phyloP scores from a whole-genome alignment of 2,888 invertebrate species.

The Danaus chrysippus region DNA sequence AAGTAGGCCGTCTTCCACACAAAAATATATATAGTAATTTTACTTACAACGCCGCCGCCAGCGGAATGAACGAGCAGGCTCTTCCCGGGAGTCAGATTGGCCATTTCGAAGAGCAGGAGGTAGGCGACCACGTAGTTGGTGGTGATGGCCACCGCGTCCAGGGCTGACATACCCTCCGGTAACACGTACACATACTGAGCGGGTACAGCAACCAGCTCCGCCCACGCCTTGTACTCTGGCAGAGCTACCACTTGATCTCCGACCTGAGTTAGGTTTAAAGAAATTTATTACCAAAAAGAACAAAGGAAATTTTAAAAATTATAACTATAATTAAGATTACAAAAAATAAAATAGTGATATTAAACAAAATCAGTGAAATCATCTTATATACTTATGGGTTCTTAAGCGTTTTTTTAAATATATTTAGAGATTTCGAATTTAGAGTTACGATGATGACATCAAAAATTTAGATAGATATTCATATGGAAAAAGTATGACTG shows the following conservation, averaged over 20 bases:
- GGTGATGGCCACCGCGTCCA: conserved; percentile 90
- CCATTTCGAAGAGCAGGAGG: conserved; percentile 90
- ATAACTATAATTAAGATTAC: too few relatives aligned
- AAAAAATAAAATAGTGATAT: too few relatives aligned
- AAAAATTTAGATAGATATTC: too few relatives aligned
- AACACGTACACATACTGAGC: conserved; percentile 89
- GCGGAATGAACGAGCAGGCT: conserved; percentile 90
- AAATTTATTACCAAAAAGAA: too few relatives aligned
- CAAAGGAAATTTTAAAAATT: too few relatives aligned
- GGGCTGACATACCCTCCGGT: conserved; percentile 85
- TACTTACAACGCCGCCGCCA: conserved; percentile 92
- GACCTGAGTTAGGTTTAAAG: too few relatives aligned
- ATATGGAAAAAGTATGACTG: too few relatives aligned
- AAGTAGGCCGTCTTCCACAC: too few relatives aligned
- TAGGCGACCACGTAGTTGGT: conserved; percentile 93
- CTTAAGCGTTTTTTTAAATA: too few relatives aligned
- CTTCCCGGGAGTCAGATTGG: conserved; percentile 87
- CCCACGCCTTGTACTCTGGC: conserved; percentile 92
- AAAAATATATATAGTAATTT: background rate
- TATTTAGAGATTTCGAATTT: too few relatives aligned
- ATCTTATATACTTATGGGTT: too few relatives aligned
- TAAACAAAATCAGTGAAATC: too few relatives aligned
- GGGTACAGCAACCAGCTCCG: conserved; percentile 89
- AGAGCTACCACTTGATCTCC: conserved; percentile 91
- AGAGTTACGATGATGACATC: conserved; percentile 10